Base-by-base conservation (phyloP, 2,113 vertebrate species). In the Micromys minutus region DNA sequence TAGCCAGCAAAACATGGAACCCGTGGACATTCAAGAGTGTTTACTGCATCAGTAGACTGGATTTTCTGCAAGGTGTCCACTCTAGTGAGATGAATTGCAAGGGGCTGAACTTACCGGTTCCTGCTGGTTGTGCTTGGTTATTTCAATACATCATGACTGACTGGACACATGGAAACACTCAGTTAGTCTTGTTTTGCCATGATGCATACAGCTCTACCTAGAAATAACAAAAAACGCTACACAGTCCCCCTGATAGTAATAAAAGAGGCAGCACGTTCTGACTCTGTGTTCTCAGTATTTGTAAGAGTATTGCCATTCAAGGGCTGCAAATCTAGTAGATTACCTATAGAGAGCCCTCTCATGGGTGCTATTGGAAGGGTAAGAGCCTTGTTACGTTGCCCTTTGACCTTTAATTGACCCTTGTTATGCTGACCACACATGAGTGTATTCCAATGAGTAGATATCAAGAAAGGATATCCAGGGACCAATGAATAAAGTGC, bases 21-120 rank as follows among this genome's bases (percentile, higher is more conserved):
- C 59, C 1, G 34, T 13, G 21, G 29, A 50, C 75, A 85, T 76
- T 84, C 91, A 11, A 74, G 71, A 16, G 75, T 42, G 61, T 86
- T 93, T 57, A 59, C 12, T 8, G 76, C 42, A 76, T 90, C 36
- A 19, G 45, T 75, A 36, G 89, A 45, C 10, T 50, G 5, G 65
- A 88, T 83, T 93, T 69, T 86, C 80, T 69, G 59, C n/a, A 52
- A 57, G 59, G 39, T 95, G 94, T 96, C 94, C 72, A 7, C 87
- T 97, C 90, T 24, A 86, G 88, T 42, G 97, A 97, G 84, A 97
- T 97, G 95, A 93, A 97, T 97, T 93, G 76, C 94, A 26, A 86
- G 94, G 95, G 92, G 85, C 97, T 97, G 97, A 95, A 97, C 97
- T 96, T 93, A 50, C 93, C 92, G 97, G 52, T 79, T 86, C 97